Conservation (phyloP, 2,797 vertebrate species). For the Kryptolebias ocellatus region DNA sequence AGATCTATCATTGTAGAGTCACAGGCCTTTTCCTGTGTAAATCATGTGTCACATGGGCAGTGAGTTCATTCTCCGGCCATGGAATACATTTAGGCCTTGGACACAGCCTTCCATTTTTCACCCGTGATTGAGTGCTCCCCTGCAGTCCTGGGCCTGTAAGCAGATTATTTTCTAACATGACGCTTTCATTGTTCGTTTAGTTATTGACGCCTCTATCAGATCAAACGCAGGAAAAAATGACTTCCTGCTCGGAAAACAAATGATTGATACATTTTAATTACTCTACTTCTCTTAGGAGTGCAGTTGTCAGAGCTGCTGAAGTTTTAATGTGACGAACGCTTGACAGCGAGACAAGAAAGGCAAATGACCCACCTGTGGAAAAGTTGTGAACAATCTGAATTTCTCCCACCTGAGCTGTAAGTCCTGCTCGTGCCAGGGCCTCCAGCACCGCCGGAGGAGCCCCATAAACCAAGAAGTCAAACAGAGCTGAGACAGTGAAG, state of each 20-base stretch:
- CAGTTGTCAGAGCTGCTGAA: constrained; percentile 55
- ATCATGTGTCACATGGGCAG: constrained; percentile 85
- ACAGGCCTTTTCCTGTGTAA: constrained; percentile 84
- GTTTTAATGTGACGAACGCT: constrained; percentile 71
- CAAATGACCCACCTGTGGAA: constrained; percentile 74
- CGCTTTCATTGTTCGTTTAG: constrained; percentile 75
- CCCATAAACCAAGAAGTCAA: constrained; percentile 49
- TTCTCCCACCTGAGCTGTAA: constrained; percentile 68
- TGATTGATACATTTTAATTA: constrained; percentile 79
- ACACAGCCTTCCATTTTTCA: constrained; percentile 76
- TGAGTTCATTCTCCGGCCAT: constrained; percentile 87
- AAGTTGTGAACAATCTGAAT: constrained; percentile 54
- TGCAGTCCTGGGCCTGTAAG: constrained; percentile 74
- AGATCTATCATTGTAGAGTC: constrained; percentile 84
- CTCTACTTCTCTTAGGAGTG: constrained; percentile 69
- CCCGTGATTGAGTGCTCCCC: constrained; percentile 80
- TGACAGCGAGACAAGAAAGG: constrained; percentile 54
- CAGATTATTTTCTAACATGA: constrained; percentile 80
- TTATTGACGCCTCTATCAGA: constrained; percentile 60
- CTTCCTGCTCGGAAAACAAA: constrained; percentile 38
- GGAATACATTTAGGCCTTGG: constrained; percentile 82
- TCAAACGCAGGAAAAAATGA: constrained; percentile 55
- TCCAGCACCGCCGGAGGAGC: constrained; percentile 25
- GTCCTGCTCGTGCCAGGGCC: constrained; percentile 55
- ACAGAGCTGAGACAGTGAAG: constrained; percentile 40